Evolutionary conservation across 1,140 invertebrate species (phyloP).

Genomic region (Panagrolaimus sp.): DNA sequence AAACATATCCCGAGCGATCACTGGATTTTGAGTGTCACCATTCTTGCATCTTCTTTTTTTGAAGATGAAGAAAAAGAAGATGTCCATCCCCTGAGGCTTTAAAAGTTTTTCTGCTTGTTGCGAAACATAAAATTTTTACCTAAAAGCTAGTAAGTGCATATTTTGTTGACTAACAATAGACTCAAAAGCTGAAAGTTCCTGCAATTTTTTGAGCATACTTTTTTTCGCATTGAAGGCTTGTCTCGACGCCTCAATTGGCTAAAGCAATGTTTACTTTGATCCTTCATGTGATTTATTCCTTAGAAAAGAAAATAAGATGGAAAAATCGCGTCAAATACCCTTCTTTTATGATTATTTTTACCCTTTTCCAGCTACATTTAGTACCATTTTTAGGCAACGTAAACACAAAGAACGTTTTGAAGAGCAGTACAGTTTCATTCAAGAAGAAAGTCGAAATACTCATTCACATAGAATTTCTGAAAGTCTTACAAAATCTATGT

Average conservation of each 20-base stretch:
- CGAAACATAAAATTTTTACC: no score
- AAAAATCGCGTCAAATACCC: no score
- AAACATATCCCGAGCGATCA: no score
- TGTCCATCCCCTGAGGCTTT: no score
- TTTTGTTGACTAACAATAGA: conserved; percentile 7
- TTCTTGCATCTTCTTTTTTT: no score
- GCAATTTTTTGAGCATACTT: no score
- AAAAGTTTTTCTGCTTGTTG: no score
- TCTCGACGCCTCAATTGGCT: conserved; percentile 10
- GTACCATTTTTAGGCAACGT: conserved; percentile 5
- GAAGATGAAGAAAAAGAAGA: no score
- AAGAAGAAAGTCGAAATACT: conserved; percentile 6
- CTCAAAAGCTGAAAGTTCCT: no score
- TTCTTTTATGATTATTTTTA: no score
- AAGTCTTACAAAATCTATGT: not conserved
- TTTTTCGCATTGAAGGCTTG: not conserved
- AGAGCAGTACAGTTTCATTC: not conserved
- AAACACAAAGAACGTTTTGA: conserved; percentile 5
- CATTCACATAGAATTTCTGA: conserved; percentile 13
- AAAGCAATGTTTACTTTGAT: conserved; percentile 11
- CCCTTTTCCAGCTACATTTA: not conserved
- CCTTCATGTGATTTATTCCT: not conserved
- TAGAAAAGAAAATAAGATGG: not conserved
- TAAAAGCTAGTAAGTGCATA: conserved; percentile 3
- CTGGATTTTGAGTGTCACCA: no score